These are phyloP conservation scores for Sminthurinus aureus DNA, from an alignment of 2,888 invertebrate species.

Conservation along the genomic window DNA sequence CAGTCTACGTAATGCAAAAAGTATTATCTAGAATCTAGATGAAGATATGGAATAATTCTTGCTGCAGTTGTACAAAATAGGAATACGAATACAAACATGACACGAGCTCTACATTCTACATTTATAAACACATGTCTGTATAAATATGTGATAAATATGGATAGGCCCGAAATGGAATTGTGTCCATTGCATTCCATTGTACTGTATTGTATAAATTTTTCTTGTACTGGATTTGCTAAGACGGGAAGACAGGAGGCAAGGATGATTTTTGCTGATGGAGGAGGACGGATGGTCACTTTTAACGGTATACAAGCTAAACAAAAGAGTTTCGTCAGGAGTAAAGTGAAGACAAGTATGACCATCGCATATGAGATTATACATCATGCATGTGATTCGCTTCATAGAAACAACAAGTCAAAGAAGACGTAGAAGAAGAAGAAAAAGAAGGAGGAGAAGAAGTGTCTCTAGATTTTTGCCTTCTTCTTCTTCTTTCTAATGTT, in stretches of 20 bases:
- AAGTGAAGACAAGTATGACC: neutral
- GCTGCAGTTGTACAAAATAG: too few relatives aligned
- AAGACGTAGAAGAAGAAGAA: neutral
- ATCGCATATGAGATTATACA: neutral
- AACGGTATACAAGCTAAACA: neutral
- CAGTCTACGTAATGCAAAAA: too few relatives aligned
- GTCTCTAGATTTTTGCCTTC: too few relatives aligned
- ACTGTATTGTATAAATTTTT: neutral
- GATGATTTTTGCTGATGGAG: slow-evolving; percentile 8
- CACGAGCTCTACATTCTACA: too few relatives aligned
- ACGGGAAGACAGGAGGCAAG: neutral
- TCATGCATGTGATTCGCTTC: neutral
- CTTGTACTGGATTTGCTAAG: neutral
- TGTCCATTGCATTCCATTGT: too few relatives aligned
- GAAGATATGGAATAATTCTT: too few relatives aligned
- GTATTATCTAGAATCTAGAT: too few relatives aligned
- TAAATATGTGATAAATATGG: neutral
- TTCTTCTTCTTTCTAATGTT: neutral
- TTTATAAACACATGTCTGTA: too few relatives aligned
- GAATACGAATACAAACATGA: too few relatives aligned
- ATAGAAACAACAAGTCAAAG: neutral
- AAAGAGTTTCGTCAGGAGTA: slow-evolving; percentile 11
- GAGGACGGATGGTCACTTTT: slow-evolving; percentile 22
- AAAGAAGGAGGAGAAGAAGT: neutral
- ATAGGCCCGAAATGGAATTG: neutral